These are phyloP conservation scores for Prunella fulvescens DNA, from an alignment of 2,113 vertebrate species.

Conservation along the genomic window DNA sequence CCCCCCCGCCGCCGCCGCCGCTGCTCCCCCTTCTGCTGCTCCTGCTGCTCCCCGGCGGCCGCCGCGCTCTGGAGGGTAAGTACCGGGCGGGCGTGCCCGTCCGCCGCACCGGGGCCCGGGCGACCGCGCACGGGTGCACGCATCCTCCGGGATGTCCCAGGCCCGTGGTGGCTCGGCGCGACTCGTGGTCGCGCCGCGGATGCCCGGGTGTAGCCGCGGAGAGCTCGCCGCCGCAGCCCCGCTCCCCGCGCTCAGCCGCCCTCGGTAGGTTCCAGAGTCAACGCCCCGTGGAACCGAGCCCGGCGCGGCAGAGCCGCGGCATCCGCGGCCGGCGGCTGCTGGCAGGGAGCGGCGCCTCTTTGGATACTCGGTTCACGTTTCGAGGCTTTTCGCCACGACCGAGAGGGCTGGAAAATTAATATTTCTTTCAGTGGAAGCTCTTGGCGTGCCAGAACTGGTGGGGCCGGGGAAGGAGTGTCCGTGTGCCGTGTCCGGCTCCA, in stretches of 20 bases:
- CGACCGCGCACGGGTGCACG: background rate
- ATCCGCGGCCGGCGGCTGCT: background rate
- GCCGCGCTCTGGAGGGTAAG: slow-evolving; percentile 75
- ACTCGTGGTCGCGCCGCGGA: background rate
- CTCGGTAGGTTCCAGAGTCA: slow-evolving; percentile 10
- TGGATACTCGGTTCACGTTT: slow-evolving; percentile 10
- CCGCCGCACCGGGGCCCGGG: background rate
- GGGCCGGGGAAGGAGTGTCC: background rate
- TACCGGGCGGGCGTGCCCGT: background rate
- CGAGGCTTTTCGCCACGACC: background rate
- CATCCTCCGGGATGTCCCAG: background rate
- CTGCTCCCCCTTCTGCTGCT: slow-evolving; percentile 19
- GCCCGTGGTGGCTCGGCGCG: background rate
- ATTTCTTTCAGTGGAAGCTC: slow-evolving; percentile 10
- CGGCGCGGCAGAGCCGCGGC: background rate
- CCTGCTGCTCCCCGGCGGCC: slow-evolving; percentile 60
- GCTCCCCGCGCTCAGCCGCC: background rate
- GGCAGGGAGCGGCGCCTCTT: background rate
- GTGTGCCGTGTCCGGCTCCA: background rate
- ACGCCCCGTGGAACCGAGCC: slow-evolving; percentile 2
- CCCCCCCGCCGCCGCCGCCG: background rate
- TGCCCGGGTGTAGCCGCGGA: background rate
- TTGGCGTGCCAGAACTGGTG: background rate
- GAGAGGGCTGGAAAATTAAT: slow-evolving; percentile 19
- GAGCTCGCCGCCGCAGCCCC: background rate